Evolutionary conservation across 2,888 invertebrate genomes (phyloP).

Genomic region (Dexiosoma caninum): DNA sequence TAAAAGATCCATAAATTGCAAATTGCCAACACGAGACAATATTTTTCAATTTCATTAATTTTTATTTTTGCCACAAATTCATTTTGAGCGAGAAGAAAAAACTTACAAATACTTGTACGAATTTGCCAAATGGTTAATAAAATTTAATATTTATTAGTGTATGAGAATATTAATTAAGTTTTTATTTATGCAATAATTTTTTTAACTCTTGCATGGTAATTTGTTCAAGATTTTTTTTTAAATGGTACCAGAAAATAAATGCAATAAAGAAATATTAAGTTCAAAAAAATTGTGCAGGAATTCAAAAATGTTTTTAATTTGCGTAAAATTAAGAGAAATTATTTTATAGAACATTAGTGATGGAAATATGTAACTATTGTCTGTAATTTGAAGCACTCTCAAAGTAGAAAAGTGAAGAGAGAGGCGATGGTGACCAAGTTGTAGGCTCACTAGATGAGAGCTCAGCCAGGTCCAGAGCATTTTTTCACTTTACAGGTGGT

Average conservation of each 20-base stretch:
- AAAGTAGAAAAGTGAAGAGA: too few species aligned
- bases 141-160: slow-evolving; percentile 54
- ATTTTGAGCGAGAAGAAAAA: neutral
- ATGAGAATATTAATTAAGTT: slow-evolving; percentile 47
- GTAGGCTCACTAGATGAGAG: too few species aligned
- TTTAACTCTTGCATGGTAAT: neutral
- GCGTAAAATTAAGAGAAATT: too few species aligned
- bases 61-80: slow-evolving; percentile 27
- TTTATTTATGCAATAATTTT: slow-evolving; percentile 59
- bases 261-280: neutral
- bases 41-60: slow-evolving; percentile 42
- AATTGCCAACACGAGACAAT: slow-evolving; percentile 49
- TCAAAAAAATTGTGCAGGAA: too few species aligned
- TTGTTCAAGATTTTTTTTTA: slow-evolving; percentile 12
- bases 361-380: too few species aligned
- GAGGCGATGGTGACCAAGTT: too few species aligned
- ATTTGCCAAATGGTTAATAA: slow-evolving; percentile 60
- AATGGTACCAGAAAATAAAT: neutral
- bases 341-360: too few species aligned
- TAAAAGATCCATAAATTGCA: slow-evolving; percentile 24
- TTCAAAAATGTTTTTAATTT: too few species aligned
- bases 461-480: too few species aligned
- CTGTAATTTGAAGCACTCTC: too few species aligned
- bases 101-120: neutral
- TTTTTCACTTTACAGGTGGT: too few species aligned